Percentiles rank a stretch among this genome's conserved stretches.
Evolutionary conservation across 2,797 vertebrate genomes (phyloP).

Genomic region (Acrocephalus scirpaceus): DNA sequence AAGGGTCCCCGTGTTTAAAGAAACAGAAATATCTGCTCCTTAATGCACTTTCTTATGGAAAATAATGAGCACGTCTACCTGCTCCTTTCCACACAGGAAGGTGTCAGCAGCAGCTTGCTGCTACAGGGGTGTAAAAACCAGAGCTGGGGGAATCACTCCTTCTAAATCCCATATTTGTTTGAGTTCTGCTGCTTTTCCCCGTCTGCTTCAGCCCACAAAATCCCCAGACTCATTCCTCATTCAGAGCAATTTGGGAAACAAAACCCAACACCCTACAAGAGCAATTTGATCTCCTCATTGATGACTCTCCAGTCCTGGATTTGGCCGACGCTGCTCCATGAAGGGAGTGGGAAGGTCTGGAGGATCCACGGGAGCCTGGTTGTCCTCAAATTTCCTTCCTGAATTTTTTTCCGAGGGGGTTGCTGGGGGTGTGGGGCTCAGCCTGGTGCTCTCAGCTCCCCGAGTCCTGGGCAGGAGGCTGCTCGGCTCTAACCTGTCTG

Average conservation of each 20-base stretch:
- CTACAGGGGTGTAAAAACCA: background rate
- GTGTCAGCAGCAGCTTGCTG: constrained; percentile 40
- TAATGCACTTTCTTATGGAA: background rate
- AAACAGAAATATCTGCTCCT: background rate
- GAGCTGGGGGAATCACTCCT: background rate
- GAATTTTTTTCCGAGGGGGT: background rate
- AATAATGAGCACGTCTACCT: background rate
- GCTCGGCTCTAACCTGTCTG: constrained; percentile 7
- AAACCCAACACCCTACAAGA: background rate
- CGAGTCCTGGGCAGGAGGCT: background rate
- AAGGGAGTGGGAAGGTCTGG: background rate
- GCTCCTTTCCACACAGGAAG: background rate
- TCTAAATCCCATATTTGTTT: background rate
- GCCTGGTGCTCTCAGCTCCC: background rate
- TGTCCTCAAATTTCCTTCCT: background rate
- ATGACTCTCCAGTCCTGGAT: fast-evolving
- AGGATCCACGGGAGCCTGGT: background rate
- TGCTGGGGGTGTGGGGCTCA: background rate
- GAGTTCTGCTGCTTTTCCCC: constrained; percentile 6
- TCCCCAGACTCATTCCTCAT: background rate
- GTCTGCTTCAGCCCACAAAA: constrained; percentile 12
- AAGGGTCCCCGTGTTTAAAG: background rate
- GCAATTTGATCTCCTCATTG: background rate
- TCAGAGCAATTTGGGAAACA: background rate
- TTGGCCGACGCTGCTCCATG: fast-evolving